phyloP scores from a whole-genome alignment of 2,797 vertebrate genomes.

The Sphenodon punctatus region DNA sequence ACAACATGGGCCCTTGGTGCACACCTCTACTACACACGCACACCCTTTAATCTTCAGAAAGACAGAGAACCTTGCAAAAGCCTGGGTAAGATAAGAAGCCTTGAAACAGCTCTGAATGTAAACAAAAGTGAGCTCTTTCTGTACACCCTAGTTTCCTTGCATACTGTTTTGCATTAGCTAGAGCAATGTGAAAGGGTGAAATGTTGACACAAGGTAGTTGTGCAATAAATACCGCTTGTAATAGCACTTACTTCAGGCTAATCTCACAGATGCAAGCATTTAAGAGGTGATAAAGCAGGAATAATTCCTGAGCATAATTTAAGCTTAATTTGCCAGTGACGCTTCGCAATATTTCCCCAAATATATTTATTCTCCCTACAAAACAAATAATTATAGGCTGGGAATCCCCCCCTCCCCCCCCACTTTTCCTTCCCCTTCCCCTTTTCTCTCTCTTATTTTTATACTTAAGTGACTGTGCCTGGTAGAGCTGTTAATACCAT shows the following conservation, averaged over 20 bases:
- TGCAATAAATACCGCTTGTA: constrained; percentile 50
- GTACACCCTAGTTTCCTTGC: background rate
- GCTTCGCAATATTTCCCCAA: background rate
- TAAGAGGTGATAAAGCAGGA: constrained; percentile 60
- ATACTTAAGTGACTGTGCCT: background rate
- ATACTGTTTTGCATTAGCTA: background rate
- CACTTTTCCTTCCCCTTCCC: background rate
- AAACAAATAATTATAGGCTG: background rate
- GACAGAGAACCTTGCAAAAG: background rate
- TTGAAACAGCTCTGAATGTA: background rate
- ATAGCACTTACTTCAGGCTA: constrained; percentile 50
- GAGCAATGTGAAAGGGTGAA: constrained; percentile 18
- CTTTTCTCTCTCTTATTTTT: background rate
- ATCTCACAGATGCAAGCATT: constrained; percentile 40
- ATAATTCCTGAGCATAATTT: constrained; percentile 62
- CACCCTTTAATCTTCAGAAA: background rate
- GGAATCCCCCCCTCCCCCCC: constrained; percentile 19
- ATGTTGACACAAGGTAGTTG: constrained; percentile 39
- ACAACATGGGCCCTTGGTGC: no score
- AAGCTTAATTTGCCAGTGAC: constrained; percentile 24
- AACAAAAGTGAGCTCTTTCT: background rate
- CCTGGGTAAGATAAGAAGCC: background rate
- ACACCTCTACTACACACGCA: no score
- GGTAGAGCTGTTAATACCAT: background rate
- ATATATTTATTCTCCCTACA: background rate